Evolutionary conservation across 37 sponge, comb jelly and placozoan species (phyloP), one percentile per base, ranked within the genome.

Genomic region (Axinella damicornis): DNA sequence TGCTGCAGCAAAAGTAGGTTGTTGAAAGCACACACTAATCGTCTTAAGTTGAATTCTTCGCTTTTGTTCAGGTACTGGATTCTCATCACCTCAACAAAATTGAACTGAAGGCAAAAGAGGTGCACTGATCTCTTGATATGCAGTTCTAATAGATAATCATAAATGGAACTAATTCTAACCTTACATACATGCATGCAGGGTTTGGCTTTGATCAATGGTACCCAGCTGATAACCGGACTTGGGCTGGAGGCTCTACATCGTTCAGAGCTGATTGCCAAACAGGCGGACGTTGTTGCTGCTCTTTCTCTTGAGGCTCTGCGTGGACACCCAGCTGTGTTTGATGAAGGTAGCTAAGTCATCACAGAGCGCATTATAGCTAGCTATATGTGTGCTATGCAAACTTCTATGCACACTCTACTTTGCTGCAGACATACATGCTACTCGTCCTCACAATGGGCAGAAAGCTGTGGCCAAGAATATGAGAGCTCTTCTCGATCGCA

Each of bases 191-290:
- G 46, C 46, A 46, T 46, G 46, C 37, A 90, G 81, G 97, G 97
- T 15, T 0, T 96, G 16, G 89, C 89, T 18, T 61, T 91, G 22
- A 96, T 94, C 57, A 96, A 96, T 79, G 97, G 97, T 2, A 91
- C 94, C 65, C 94, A 93, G 79, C 69, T 96, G 32, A 96, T 96
- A 61, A 85, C 89, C n/a, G 72, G 87, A 53, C 53, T 96, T 31
- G 91, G 91, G 36, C 61, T 86, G 41, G 94, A 94, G 64, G 95
- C 89, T 71, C 56, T 94, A 22, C 38, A 55, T n/a, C 55, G 92
- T 5, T 91, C 95, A 28, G 72, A 80, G 67, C 36, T 73, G 18
- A 73, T 91, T 28, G 69, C 85, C 20, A 75, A 53, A 63, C 91
- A 94, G 70, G 91, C 95, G 41, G 91, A 94, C 52, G 67, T 94